Base-by-base conservation (phyloP, 92 coral and sea anemone genomes). In the Porites divaricata region DNA sequence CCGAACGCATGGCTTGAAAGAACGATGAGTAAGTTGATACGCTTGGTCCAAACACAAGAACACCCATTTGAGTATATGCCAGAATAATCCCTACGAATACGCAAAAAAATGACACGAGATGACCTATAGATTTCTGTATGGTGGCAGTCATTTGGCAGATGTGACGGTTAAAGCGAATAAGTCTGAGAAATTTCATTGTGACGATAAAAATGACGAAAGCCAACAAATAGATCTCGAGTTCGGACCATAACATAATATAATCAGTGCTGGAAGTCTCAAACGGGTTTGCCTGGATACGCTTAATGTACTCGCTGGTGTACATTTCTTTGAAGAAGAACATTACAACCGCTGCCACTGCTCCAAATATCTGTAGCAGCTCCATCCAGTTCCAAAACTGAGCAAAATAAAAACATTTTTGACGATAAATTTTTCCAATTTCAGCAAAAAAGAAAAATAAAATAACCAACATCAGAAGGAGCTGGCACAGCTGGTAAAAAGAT, bases 241-340 rank as follows among this genome's bases (percentile, higher is more conserved):
- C 97, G 16, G 95, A 92, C 97, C 97, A 93, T 7, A 93, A 53
- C 13, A 93, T 87, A 23, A 93, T 83, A 26, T 83, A 85, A 73
- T 93, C 97, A 24, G 95, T 86, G 67, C 95, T 91, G 45, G 95
- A 91, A 50, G 97, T 93, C 53, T 91, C 86, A 76, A 91, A 93
- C 16, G 97, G 97, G 71, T 93, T 93, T 8, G 88, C 51, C 14
- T 90, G 97, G 25, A 93, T 92, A 8, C 86, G 91, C 26, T 91
- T 82, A 5, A 93, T 93, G 66, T 76, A 93, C 19, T 52, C 77
- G n/a, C 93, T 85, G n/a, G 97, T 90, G 77, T 73, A 93, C 87
- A 85, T 93, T 81, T 93, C 95, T 62, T 93, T 93, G 63, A 92
- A 86, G 86, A 93, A 93, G 71, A 93, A 93, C 90, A 91, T 93